phyloP scores from a whole-genome alignment of 2,113 vertebrate species.

The Cyanoramphus novaezelandiae region DNA sequence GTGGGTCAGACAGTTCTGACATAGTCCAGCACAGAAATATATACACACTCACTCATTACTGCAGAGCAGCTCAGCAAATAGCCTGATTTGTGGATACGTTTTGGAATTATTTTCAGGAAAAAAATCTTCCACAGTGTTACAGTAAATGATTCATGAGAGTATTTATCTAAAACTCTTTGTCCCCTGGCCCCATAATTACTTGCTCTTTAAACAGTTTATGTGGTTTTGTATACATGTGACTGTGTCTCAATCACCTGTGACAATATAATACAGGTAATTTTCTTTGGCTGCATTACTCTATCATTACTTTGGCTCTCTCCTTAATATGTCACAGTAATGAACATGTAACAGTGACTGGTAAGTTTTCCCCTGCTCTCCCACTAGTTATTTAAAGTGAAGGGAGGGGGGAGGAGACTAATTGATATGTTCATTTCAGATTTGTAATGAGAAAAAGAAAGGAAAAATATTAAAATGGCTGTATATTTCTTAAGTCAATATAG shows the following conservation, averaged over 20 bases:
- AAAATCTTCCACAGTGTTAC: neutral
- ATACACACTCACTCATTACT: neutral
- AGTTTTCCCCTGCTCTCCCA: neutral
- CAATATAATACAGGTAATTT: conserved; percentile 59
- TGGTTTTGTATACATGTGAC: neutral
- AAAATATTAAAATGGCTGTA: conserved; percentile 21
- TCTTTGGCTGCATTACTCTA: conserved; percentile 12
- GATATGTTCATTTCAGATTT: conserved; percentile 39
- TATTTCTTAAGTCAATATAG: conserved; percentile 27
- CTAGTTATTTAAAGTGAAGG: conserved; percentile 23
- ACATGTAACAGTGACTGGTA: conserved; percentile 1
- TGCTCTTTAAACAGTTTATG: conserved; percentile 45
- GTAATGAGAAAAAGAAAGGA: conserved; percentile 12
- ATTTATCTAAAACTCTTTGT: conserved; percentile 13
- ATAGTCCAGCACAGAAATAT: neutral
- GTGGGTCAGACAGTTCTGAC: neutral
- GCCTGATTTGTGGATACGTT: neutral
- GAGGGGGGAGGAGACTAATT: neutral
- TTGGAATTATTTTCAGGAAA: conserved; percentile 2
- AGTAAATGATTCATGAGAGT: conserved; percentile 32
- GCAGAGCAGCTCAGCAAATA: neutral
- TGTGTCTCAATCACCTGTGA: neutral
- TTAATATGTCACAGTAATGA: conserved; percentile 46
- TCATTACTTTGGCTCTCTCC: conserved; percentile 41
- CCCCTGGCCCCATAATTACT: neutral